Evolutionary conservation across 37 sponge, comb jelly and placozoan species (phyloP).

Genomic region (Ephydatia muelleri): DNA sequence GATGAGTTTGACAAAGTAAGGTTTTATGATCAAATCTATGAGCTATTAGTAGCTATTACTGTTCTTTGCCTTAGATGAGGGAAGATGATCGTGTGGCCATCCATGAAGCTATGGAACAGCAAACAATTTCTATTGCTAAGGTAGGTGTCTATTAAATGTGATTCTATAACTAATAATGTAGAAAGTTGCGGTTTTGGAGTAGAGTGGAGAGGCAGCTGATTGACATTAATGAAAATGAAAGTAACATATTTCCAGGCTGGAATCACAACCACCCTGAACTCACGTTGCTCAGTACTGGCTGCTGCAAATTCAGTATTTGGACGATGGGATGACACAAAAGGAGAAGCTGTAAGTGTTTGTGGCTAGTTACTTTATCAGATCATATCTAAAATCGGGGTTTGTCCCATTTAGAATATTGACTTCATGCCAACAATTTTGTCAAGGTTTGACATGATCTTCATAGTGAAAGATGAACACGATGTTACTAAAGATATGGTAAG

Average conservation of each 20-base stretch:
- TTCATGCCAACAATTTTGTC: slow-evolving; percentile 99
- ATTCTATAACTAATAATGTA: not conserved
- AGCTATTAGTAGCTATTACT: not conserved
- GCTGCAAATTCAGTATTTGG: slow-evolving; percentile 99
- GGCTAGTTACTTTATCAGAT: not conserved
- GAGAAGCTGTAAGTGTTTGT: slow-evolving; percentile 77
- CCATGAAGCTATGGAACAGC: slow-evolving; percentile 99
- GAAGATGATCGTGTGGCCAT: slow-evolving; percentile 99
- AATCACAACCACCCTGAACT: slow-evolving; percentile 99
- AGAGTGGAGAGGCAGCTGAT: not conserved
- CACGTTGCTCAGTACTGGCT: slow-evolving; percentile 96
- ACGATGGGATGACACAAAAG: slow-evolving; percentile 98
- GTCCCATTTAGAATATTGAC: slow-evolving; percentile 85
- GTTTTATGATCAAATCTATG: not conserved
- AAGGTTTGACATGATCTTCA: slow-evolving; percentile 99
- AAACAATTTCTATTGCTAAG: slow-evolving; percentile 99
- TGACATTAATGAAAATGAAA: not conserved
- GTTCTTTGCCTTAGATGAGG: slow-evolving; percentile 74
- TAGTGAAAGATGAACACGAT: slow-evolving; percentile 95
- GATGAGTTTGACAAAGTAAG: slow-evolving; percentile 99
- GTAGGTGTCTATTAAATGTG: slow-evolving; percentile 23
- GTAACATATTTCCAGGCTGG: slow-evolving; percentile 76
- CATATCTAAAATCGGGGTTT: not conserved
- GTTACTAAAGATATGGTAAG: slow-evolving; percentile 87
- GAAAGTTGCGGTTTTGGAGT: not conserved